Evolutionary conservation across 2,888 invertebrate genomes (phyloP), one percentile per base, ranked within the genome.

Genomic region (Rhyacophila evoluta): DNA sequence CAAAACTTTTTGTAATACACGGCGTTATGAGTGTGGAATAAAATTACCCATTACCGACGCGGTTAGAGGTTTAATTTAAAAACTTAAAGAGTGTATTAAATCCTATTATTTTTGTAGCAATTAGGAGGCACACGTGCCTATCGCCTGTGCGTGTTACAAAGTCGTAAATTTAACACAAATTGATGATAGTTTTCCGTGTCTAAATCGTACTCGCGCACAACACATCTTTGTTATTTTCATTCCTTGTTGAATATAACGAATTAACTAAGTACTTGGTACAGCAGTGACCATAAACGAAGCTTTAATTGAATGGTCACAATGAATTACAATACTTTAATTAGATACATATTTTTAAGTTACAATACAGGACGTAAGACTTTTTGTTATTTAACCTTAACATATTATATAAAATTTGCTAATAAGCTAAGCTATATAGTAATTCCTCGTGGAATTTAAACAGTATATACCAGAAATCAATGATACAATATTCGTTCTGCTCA

Each of bases 101-200:
- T 55, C 19, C 10, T 5, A 55, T 55, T 15, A 55, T 55, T 55
- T n/a, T 55, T 55, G 55, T 55, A 55, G 55, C 55, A 55, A 55
- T 55, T 55, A 55, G 55, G 10, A 8, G 55, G 55, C 19, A 55
- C 55, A 55, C 55, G 55, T 25, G 55, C 55, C 55, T 55, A 55
- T 55, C 55, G 19, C 19, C 19, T 41, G 15, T 55, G 55, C 55
- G 55, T 55, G 55, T 55, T 55, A 5, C 55, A 25, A 19, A 55
- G 55, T 55, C 55, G 19, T 55, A 55, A 55, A 55, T 55, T 55
- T 19, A 55, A 55, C 19, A 19, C 55, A 55, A 55, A 55, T 55
- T 55, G 25, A 55, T 55, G 55, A 55, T 55, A 19, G 55, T 55
- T 55, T 55, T 55, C 55, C 55, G 55, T 55, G 55, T 55, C 55